Conservation (phyloP, 2,113 vertebrate species). For the Pristiophorus japonicus region DNA sequence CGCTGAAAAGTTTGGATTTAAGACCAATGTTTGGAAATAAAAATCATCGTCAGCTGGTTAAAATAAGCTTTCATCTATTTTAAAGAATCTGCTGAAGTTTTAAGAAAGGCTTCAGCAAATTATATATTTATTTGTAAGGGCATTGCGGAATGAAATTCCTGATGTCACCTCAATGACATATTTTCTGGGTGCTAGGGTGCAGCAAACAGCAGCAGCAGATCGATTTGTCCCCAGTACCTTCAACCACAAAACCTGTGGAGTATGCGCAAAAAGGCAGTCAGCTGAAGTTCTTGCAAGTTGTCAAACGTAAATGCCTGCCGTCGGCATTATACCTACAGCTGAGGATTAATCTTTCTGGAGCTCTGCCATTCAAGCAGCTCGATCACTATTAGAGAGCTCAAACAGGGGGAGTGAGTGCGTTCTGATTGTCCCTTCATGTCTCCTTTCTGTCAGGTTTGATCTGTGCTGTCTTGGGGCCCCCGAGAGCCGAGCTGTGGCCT, state of each 20-base stretch:
- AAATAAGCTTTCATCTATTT: not conserved
- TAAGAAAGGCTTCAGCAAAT: not conserved
- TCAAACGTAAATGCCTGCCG: not conserved
- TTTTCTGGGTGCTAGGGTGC: not conserved
- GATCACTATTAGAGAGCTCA: not conserved
- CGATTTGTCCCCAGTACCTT: no score
- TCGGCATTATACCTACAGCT: not conserved
- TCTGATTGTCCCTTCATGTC: constrained; percentile 18
- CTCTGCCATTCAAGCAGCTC: not conserved
- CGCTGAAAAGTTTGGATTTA: not conserved
- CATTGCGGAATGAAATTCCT: not conserved
- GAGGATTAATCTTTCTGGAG: constrained; percentile 14
- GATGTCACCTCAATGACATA: not conserved
- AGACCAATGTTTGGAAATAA: not conserved
- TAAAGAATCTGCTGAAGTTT: not conserved
- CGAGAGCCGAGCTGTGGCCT: constrained; percentile 37
- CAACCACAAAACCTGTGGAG: not conserved
- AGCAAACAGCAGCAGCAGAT: not conserved
- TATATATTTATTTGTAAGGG: not conserved
- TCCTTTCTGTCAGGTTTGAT: constrained; percentile 34
- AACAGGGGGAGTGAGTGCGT: not conserved
- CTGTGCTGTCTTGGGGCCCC: constrained; percentile 34
- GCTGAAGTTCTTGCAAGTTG: not conserved
- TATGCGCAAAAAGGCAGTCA: not conserved
- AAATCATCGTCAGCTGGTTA: not conserved